Base-by-base conservation (phyloP, 2,113 vertebrate genomes). In the Dryoscopus gambensis region DNA sequence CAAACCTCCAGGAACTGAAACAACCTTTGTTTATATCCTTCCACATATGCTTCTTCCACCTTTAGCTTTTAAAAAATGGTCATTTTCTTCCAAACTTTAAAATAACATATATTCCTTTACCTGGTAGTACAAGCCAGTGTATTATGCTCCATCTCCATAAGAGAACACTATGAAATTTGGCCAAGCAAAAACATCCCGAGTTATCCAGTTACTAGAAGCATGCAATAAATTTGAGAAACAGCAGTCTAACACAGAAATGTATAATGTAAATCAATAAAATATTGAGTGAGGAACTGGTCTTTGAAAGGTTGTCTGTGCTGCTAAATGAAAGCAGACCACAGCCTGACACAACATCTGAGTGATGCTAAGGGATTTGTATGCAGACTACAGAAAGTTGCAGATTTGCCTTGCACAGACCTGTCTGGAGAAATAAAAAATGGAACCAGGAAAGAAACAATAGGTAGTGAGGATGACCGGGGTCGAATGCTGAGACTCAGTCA, bases 1-100 rank as follows among this genome's bases (percentile, higher is more conserved):
- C 63, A 93, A n/a, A 80, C 53, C 80, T 64, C 74, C 39, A 94
- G 55, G 53, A 50, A 55, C 78, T 69, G 30, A 93, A 96, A 69
- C 15, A 53, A 53, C 10, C 35, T 87, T 93, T 94, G 25, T 30
- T 79, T 82, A 8, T 50, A 82, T 68, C 3, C 6, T 71, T 91
- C 20, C 31, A 53, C 7, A 14, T 49, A 63, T 25, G 22, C 17
- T 42, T 91, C 39, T 76, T 85, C 39, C 4, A 63, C 39, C 27
- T 80, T 21, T 83, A 31, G 14, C 15, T 94, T 89, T 62, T 83
- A 50, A 55, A 7, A 75, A 73, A 42, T 62, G 15, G 8, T 42
- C 7, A 22, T 60, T 91, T 91, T 76, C 35, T 39, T 30, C 33
- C 16, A 50, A 8, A 42, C 27, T 87, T 82, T 60, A 44, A 64